These are phyloP conservation scores for Anniella stebbinsi DNA, from an alignment of 2,797 vertebrate genomes.

Conservation along the genomic window DNA sequence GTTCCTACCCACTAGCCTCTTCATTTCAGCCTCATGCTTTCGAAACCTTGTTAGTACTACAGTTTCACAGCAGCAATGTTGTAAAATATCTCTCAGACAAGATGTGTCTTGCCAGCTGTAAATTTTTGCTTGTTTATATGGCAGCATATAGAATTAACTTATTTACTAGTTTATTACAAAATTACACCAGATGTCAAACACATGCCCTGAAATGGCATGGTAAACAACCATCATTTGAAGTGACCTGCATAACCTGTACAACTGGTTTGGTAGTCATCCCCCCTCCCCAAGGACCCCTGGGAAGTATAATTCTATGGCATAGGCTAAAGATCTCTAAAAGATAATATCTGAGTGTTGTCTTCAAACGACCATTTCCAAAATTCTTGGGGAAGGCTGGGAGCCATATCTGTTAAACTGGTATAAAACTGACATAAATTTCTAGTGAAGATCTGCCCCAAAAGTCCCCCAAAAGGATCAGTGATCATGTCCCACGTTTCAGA, in stretches of 20 bases:
- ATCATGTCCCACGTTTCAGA: background rate
- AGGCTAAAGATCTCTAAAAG: background rate
- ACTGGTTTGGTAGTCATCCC: background rate
- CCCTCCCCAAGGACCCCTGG: background rate
- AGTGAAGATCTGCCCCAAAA: background rate
- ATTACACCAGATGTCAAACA: background rate
- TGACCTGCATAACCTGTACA: background rate
- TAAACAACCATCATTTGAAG: background rate
- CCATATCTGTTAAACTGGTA: background rate
- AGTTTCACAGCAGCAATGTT: background rate
- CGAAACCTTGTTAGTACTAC: slow-evolving; percentile 21
- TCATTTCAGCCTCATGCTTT: slow-evolving; percentile 21
- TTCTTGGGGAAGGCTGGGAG: background rate
- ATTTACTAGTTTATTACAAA: background rate
- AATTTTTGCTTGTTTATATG: background rate
- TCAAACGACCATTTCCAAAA: background rate
- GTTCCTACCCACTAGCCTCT: background rate
- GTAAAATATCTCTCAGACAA: slow-evolving; percentile 13
- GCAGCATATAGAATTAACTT: background rate
- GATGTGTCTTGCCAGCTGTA: background rate
- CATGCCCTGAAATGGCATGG: background rate
- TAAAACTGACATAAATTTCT: background rate
- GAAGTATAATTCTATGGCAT: background rate
- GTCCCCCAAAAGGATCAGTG: background rate
- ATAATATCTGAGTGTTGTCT: too few species aligned